phyloP scores from a whole-genome alignment of 2,113 vertebrate genomes.

The Sula dactylatra region DNA sequence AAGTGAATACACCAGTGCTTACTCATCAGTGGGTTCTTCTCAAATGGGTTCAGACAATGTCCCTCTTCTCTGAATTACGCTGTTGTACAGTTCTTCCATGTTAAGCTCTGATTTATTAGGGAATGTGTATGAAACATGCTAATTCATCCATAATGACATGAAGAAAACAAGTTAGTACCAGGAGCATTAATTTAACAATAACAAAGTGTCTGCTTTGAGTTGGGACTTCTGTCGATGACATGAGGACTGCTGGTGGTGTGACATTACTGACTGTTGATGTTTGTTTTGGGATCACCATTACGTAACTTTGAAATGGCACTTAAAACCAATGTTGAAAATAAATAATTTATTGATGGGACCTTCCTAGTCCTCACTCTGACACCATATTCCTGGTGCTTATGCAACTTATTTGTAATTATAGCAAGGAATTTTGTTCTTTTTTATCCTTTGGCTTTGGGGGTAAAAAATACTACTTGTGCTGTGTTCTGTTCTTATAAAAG shows the following conservation, averaged over 20 bases:
- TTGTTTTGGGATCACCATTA: background rate
- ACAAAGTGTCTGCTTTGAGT: background rate
- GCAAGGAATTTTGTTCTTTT: background rate
- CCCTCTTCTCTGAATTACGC: background rate
- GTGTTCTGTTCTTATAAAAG: background rate
- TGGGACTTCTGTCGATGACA: background rate
- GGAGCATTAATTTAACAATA: background rate
- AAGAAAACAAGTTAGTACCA: background rate
- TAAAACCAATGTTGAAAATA: background rate
- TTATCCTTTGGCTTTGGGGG: background rate
- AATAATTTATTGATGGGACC: background rate
- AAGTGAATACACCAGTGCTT: background rate
- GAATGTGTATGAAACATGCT: background rate
- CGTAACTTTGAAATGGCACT: background rate
- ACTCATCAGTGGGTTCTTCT: background rate
- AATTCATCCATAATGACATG: background rate
- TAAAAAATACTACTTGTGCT: background rate
- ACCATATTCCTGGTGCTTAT: background rate
- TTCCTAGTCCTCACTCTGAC: background rate
- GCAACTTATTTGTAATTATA: background rate
- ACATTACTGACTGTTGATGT: background rate
- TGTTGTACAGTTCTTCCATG: background rate
- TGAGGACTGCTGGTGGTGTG: background rate
- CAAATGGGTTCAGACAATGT: background rate
- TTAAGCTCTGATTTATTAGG: background rate